These are phyloP conservation scores for Crenuchus spilurus DNA, from an alignment of 2,797 vertebrate genomes.

Conservation along the genomic window DNA sequence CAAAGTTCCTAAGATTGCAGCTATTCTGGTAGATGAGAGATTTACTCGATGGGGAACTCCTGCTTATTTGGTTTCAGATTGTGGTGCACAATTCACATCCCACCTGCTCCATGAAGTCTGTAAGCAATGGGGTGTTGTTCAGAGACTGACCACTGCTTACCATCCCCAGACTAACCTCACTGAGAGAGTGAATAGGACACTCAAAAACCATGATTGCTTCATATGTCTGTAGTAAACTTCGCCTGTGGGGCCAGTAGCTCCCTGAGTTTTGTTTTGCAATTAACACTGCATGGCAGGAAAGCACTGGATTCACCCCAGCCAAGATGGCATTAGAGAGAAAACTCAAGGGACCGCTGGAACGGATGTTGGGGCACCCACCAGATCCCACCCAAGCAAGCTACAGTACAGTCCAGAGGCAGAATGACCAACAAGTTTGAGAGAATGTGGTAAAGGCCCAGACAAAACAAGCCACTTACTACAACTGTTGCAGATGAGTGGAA, in stretches of 20 bases:
- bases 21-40: background rate
- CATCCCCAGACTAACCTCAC: background rate
- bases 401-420: background rate
- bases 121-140: background rate
- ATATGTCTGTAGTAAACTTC: background rate
- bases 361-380: background rate
- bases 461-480: background rate
- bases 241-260: background rate
- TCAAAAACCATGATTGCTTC: background rate
- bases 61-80: background rate
- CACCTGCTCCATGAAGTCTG: background rate
- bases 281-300: background rate
- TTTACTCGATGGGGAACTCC: background rate
- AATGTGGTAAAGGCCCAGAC: constrained; percentile 3
- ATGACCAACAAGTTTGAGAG: background rate
- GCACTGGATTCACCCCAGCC: too few relatives aligned
- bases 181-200: background rate
- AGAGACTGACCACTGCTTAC: background rate
- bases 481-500: background rate
- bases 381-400: background rate
- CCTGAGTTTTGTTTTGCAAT: background rate
- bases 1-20: background rate
- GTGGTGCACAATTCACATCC: background rate
- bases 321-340: background rate
- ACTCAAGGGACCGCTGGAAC: background rate